phyloP scores from a whole-genome alignment of 2,797 vertebrate genomes.

The Trachurus trachurus region DNA sequence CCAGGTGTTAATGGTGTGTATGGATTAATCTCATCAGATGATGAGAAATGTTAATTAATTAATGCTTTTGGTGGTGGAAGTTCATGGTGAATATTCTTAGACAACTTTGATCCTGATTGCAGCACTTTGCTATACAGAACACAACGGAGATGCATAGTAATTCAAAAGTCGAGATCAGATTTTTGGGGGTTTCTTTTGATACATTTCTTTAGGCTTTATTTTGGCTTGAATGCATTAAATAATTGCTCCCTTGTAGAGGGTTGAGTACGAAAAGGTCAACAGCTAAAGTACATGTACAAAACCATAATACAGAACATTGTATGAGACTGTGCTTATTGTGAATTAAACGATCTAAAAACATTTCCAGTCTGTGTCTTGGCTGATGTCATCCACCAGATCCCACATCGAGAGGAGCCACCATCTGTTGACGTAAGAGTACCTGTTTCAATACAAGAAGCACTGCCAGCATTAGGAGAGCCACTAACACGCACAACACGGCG shows the following conservation, averaged over 20 bases:
- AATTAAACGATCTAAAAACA: constrained; percentile 37
- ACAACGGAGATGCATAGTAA: background rate
- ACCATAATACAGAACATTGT: constrained; percentile 17
- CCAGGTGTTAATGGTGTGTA: constrained; percentile 7
- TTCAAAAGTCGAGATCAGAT: background rate
- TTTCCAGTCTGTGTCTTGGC: constrained; percentile 5
- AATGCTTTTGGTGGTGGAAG: constrained; percentile 1
- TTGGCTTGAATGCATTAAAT: constrained; percentile 55
- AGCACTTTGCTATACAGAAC: background rate
- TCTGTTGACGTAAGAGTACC: constrained; percentile 76
- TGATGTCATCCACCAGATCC: constrained; percentile 57
- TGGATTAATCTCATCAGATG: background rate
- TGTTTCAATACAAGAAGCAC: constrained; percentile 80
- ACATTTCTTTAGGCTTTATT: constrained; percentile 46
- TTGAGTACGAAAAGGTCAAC: constrained; percentile 23
- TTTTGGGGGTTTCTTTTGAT: constrained; percentile 21
- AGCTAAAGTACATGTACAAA: constrained; percentile 27
- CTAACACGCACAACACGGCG: constrained; percentile 76
- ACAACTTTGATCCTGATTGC: background rate
- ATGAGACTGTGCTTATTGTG: constrained; percentile 18
- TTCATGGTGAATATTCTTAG: background rate
- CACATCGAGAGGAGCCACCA: constrained; percentile 78
- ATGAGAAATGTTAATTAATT: constrained; percentile 13
- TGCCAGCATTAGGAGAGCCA: constrained; percentile 73
- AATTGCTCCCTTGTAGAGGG: background rate